Conservation (phyloP, 1,140 invertebrate genomes). For the Geopemphigus sp. region DNA sequence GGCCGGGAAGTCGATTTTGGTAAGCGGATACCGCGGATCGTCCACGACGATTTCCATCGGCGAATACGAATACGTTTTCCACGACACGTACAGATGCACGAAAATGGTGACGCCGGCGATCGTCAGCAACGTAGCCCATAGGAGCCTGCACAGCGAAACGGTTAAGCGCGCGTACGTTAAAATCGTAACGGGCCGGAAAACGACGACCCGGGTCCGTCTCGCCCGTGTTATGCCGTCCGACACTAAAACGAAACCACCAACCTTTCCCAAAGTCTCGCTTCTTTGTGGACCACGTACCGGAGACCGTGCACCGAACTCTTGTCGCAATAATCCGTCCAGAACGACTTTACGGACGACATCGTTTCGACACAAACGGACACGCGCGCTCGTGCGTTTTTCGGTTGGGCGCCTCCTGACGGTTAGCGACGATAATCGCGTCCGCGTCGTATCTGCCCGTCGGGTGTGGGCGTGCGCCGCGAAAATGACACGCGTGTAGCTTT, state of each 20-base stretch:
- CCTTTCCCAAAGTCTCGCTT: constrained; percentile 7
- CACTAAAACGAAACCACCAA: too few species aligned
- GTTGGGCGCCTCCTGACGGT: too few species aligned
- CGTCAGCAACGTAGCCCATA: background rate
- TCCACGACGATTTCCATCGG: constrained; percentile 48
- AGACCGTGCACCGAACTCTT: constrained; percentile 30
- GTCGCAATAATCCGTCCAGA: constrained; percentile 23
- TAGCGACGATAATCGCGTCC: too few species aligned
- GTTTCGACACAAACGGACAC: too few species aligned
- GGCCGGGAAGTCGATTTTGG: constrained; percentile 53
- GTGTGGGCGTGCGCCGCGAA: too few species aligned
- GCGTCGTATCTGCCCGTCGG: too few species aligned
- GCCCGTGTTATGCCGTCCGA: too few species aligned
- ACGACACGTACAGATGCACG: background rate
- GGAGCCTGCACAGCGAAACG: background rate
- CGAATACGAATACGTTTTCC: constrained; percentile 17
- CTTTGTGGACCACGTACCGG: constrained; percentile 14
- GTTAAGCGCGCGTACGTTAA: too few species aligned
- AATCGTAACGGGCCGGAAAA: too few species aligned
- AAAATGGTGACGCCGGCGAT: background rate
- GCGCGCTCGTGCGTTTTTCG: too few species aligned
- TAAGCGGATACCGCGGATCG: constrained; percentile 49
- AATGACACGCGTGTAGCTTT: too few species aligned
- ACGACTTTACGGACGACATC: background rate
- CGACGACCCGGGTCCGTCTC: too few species aligned